phyloP scores from a whole-genome alignment of 1,140 invertebrate species.

The Drosophila tsacasi region DNA sequence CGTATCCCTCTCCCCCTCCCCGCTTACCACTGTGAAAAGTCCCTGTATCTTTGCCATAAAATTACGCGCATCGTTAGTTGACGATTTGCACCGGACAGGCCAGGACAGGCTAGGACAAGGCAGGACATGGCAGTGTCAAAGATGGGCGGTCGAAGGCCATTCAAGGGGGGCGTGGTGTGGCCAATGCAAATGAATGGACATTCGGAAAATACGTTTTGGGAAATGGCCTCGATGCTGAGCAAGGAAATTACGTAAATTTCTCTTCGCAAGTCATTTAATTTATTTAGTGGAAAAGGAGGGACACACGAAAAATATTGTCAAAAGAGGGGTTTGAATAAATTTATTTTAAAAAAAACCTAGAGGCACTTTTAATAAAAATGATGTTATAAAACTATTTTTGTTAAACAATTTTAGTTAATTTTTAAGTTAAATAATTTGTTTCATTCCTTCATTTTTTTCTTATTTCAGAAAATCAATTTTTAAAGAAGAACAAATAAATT shows the following conservation, averaged over 20 bases:
- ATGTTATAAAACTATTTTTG: not conserved
- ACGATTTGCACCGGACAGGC: constrained; percentile 69
- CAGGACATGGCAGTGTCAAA: constrained; percentile 52
- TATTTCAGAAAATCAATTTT: too few species aligned
- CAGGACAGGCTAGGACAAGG: constrained; percentile 36
- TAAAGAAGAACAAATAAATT: too few species aligned
- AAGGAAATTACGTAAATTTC: constrained; percentile 73
- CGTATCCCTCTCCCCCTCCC: not conserved
- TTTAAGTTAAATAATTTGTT: not conserved
- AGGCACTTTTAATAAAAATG: too few species aligned
- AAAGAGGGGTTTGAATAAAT: too few species aligned
- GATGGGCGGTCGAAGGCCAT: constrained; percentile 25
- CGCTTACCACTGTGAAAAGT: not conserved
- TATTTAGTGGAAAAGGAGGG: constrained; percentile 36
- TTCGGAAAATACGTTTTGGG: constrained; percentile 58
- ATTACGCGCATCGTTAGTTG: constrained; percentile 81
- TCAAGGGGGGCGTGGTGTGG: constrained; percentile 38
- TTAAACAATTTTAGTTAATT: not conserved
- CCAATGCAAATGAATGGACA: constrained; percentile 71
- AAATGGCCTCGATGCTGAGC: constrained; percentile 53
- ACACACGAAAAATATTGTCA: not conserved
- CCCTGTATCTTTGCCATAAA: constrained; percentile 70
- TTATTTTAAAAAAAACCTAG: too few species aligned
- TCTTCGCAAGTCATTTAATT: constrained; percentile 67
- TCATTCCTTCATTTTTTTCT: rapidly evolving